A percentile compares a stretch with the other conserved stretches of the same genome.
phyloP scores from a whole-genome alignment of 2,113 vertebrate genomes.

The Eolophus roseicapilla region DNA sequence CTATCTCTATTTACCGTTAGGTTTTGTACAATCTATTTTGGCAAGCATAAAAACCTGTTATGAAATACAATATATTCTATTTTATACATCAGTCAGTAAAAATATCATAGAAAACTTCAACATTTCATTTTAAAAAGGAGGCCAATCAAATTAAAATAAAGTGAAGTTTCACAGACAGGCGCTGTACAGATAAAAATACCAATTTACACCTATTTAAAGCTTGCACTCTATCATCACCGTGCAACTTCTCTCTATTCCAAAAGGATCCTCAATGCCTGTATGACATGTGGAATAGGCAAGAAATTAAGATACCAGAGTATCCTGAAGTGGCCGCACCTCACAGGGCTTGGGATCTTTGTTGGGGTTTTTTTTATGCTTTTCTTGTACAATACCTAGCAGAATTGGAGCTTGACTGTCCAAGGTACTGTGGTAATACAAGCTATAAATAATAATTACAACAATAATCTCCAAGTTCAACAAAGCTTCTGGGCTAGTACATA shows the following conservation, averaged over 20 bases:
- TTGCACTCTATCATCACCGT: background rate
- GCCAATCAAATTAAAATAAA: conserved; percentile 33
- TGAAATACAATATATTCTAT: conserved; percentile 39
- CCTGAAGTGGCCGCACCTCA: background rate
- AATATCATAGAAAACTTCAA: conserved; percentile 17
- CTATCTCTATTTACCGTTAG: conserved; percentile 62
- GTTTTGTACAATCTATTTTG: conserved; percentile 69
- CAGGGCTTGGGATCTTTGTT: background rate
- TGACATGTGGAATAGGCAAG: background rate
- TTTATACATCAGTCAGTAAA: conserved; percentile 16
- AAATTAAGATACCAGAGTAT: background rate
- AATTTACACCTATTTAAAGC: background rate
- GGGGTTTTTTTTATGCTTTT: background rate
- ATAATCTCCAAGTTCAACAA: conserved; percentile 38
- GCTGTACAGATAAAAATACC: background rate
- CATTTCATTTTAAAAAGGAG: conserved; percentile 28
- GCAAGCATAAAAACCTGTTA: conserved; percentile 70
- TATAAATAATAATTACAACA: conserved; percentile 36
- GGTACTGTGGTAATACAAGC: background rate
- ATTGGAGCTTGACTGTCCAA: background rate
- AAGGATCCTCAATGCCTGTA: background rate
- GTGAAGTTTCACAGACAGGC: background rate
- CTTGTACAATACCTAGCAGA: background rate
- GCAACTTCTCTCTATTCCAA: background rate
- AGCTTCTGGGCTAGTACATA: conserved; percentile 41